Evolutionary conservation across 2,888 invertebrate species (phyloP).

Genomic region (Lithodes maja): DNA sequence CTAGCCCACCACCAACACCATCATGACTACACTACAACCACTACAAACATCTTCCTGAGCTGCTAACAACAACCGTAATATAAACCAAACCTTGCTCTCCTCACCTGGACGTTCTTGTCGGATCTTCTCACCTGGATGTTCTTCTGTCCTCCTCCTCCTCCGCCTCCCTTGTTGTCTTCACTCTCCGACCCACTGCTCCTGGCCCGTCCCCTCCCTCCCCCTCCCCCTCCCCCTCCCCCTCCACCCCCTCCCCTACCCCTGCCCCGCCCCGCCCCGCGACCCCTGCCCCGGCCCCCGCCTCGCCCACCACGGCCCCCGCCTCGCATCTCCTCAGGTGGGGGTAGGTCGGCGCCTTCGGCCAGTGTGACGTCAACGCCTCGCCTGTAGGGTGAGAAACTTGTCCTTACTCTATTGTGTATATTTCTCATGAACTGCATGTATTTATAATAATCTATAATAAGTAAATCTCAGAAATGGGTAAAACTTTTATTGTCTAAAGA

Average conservation of each 20-base stretch:
- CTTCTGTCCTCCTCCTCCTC: slow-evolving; percentile 15
- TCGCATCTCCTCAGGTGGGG: slow-evolving; percentile 26
- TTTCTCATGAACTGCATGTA: no score
- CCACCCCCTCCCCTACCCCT: slow-evolving; percentile 49
- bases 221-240: slow-evolving; percentile 12
- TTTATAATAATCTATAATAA: no score
- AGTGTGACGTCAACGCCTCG: slow-evolving; percentile 38
- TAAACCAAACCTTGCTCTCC: background rate
- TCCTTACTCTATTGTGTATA: no score
- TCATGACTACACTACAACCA: background rate
- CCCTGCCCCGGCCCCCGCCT: slow-evolving; percentile 43
- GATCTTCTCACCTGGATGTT: slow-evolving; percentile 61
- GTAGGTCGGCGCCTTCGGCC: slow-evolving; percentile 26
- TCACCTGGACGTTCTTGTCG: background rate
- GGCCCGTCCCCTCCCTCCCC: slow-evolving; percentile 48
- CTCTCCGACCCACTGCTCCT: slow-evolving; percentile 47
- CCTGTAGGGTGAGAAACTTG: background rate
- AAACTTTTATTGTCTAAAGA: no score
- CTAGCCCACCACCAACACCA: background rate
- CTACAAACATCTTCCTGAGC: background rate
- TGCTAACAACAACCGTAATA: background rate
- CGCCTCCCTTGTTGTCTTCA: slow-evolving; percentile 38
- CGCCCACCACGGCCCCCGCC: slow-evolving; percentile 45
- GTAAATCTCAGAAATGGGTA: no score
- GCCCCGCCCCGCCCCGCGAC: slow-evolving; percentile 47